These are phyloP conservation scores for Allacma fusca DNA, from an alignment of 2,888 invertebrate genomes.

Conservation along the genomic window DNA sequence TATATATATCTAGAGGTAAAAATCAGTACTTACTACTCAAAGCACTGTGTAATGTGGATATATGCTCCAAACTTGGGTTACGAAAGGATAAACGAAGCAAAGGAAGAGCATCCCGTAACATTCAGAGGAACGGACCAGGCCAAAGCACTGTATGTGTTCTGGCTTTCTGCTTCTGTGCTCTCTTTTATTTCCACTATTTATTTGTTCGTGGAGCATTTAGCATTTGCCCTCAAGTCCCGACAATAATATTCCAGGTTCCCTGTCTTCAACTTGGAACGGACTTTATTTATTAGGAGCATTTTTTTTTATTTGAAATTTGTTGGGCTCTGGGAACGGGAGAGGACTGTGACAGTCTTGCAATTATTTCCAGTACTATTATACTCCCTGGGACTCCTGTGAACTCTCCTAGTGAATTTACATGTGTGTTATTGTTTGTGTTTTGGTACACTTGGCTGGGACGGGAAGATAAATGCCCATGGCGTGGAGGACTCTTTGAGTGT, in stretches of 20 bases:
- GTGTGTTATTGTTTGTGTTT: conserved; percentile 4
- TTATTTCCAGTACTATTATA: too few relatives aligned
- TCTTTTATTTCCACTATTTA: conserved; percentile 16
- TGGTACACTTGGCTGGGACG: background rate
- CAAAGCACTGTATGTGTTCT: conserved; percentile 11
- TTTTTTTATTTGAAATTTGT: background rate
- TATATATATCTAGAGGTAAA: too few relatives aligned
- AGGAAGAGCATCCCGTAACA: background rate
- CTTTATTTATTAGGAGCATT: background rate
- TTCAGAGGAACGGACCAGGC: background rate
- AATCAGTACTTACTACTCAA: too few relatives aligned
- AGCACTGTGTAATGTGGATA: too few relatives aligned
- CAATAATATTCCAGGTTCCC: conserved; percentile 6
- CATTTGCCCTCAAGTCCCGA: conserved; percentile 16
- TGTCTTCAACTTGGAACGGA: background rate
- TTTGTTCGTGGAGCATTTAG: conserved; percentile 12
- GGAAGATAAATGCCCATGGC: too few relatives aligned
- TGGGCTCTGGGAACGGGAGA: background rate
- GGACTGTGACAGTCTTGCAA: background rate
- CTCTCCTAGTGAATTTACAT: background rate
- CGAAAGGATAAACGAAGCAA: too few relatives aligned
- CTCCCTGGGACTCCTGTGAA: too few relatives aligned
- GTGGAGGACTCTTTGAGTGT: too few relatives aligned
- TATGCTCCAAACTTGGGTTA: too few relatives aligned
- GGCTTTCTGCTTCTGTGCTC: conserved; percentile 16